Evolutionary conservation across 1,140 invertebrate species (phyloP), one percentile per base, ranked within the genome.

Genomic region (Drosophila mayri): DNA sequence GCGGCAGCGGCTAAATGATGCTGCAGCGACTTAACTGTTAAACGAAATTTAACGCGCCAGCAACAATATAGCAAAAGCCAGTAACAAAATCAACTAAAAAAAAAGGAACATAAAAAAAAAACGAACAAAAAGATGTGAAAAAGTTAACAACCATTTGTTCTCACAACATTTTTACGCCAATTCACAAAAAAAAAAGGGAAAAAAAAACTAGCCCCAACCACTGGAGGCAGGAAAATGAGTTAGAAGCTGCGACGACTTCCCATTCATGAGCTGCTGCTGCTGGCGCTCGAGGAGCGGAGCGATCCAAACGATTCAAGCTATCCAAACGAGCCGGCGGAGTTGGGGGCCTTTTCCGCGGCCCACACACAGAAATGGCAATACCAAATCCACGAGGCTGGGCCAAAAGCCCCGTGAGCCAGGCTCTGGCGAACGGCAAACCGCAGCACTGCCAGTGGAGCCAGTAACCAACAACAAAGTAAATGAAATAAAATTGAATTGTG

Each of bases 401-500:
- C 50, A n/a, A 71, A 71, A 41, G 35, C 52, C 52, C 66, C 35
- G 47, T 54, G 37, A 72, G 68, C 72, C 59, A 78, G 85, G 67
- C 79, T 72, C 68, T 50, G 54, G 77, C 84, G 73, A 88, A 77
- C 71, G 85, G 85, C 84, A 90, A 88, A 84, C 84, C 81, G 66
- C 64, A 85, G 63, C 67, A 22, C 35, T 18, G 60, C 32, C 64
- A 65, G 65, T 59, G 60, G 46, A 79, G 64, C 54, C 47, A 72
- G 46, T 25, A 62, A 60, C 76, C 66, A 77, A 76, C 75, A 77
- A 77, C 75, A 78, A 78, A 78, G 84, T 88, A 87, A 87, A 87
- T 87, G 84, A 87, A 87, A 87, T 87, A 87, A 87, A 87, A 87
- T 87, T 87, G 84, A 87, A 87, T 88, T 88, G 84, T 90, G 85